Evolutionary conservation across 2,888 invertebrate genomes (phyloP).

Genomic region (Orchesellides sinensis): DNA sequence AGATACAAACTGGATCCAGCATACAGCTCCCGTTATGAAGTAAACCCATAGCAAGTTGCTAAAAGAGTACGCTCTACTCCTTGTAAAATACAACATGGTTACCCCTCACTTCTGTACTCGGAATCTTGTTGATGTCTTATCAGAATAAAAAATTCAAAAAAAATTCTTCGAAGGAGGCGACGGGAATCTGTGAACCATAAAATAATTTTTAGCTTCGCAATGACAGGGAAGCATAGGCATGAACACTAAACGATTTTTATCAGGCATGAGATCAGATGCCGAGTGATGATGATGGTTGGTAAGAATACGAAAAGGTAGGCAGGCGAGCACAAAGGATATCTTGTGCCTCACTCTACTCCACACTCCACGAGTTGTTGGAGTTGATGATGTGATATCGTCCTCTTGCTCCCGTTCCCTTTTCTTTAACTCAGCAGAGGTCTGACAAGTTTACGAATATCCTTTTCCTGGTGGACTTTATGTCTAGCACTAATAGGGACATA

Average conservation of each 20-base stretch:
- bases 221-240: slow-evolving; percentile 63
- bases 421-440: slow-evolving; percentile 11
- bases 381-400: not conserved
- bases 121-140: slow-evolving; percentile 52
- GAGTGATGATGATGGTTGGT: slow-evolving; percentile 12
- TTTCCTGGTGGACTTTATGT: slow-evolving; percentile 31
- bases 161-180: slow-evolving; percentile 57
- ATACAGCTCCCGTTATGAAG: no score
- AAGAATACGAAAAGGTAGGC: not conserved
- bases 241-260: slow-evolving; percentile 66
- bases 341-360: not conserved
- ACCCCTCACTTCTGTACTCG: not conserved
- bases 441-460: slow-evolving; percentile 30
- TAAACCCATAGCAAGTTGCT: no score
- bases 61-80: no score
- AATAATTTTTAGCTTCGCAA: slow-evolving; percentile 58
- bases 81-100: not conserved
- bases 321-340: not conserved
- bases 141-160: slow-evolving; percentile 26
- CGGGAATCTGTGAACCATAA: slow-evolving; percentile 61
- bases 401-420: not conserved
- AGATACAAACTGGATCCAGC: no score
- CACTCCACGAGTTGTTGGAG: no score
- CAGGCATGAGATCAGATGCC: slow-evolving; percentile 44
- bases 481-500: slow-evolving; percentile 30